Percentiles rank a stretch among this genome's conserved stretches.
phyloP scores from a whole-genome alignment of 2,797 vertebrate genomes.

The Alfaro cultratus region DNA sequence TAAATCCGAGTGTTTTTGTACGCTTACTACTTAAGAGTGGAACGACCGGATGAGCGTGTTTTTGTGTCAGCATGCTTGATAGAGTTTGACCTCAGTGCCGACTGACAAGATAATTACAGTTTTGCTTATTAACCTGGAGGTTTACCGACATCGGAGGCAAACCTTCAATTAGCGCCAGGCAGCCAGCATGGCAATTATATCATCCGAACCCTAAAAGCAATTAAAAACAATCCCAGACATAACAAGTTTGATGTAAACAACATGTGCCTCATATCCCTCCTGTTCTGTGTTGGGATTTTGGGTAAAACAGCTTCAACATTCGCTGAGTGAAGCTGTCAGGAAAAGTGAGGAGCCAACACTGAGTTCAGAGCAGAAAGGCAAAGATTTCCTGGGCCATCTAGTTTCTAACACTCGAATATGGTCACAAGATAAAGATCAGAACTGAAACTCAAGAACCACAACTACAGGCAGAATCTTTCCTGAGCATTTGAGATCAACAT shows the following conservation, averaged over 20 bases:
- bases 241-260: conserved; percentile 4
- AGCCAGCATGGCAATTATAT: conserved; percentile 25
- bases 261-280: background rate
- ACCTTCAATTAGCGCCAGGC: conserved; percentile 40
- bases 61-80: conserved; percentile 9
- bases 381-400: background rate
- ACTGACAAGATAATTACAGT: conserved; percentile 37
- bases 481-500: background rate
- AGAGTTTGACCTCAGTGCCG: conserved; percentile 10
- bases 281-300: conserved; percentile 5
- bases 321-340: conserved; percentile 7
- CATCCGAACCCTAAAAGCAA: conserved; percentile 9
- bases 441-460: background rate
- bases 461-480: background rate
- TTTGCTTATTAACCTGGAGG: conserved; percentile 46
- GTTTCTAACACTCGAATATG: background rate
- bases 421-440: background rate
- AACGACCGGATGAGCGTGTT: conserved; percentile 30
- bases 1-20: conserved; percentile 60
- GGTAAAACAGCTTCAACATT: background rate
- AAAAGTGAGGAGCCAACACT: conserved; percentile 9
- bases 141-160: conserved; percentile 17
- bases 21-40: conserved; percentile 41
- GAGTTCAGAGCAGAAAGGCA: background rate
- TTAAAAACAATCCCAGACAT: conserved; percentile 1